Evolutionary conservation across 35 echinoderm and acorn worm species (phyloP), one percentile per base, ranked within the genome.

Genomic region (Lytechinus pictus): DNA sequence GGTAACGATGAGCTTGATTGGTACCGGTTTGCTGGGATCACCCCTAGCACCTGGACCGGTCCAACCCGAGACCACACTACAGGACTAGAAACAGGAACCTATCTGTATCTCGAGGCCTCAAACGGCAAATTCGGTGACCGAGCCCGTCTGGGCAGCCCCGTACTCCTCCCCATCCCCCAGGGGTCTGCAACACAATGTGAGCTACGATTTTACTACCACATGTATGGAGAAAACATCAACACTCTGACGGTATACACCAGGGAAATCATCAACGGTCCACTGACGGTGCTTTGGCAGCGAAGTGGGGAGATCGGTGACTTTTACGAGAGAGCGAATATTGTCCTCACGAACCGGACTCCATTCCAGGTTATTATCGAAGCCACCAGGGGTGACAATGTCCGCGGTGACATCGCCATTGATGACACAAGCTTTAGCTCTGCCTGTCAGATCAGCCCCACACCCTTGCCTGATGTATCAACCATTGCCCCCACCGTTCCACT

Each of bases 311-410:
- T 98, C 87, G 98, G 98, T 27, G 98, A 99, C 89, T 99, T 86
- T 87, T 98, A 94, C 86, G 98, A 97, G 91, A 94, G 97, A 24
- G 98, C 96, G 44, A 95, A 97, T 24, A 86, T 99, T 5, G 90
- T 93, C 1, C 54, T 99, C 4, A 92, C 33, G 8, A 96, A 95
- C 55, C 92, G 21, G 16, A 92, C 97, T 86, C 89, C 96, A n/a
- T 98, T 98, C 96, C 96, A 98, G 97, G 97, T 99, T 7, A 97
- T 99, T 19, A 99, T 99, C 53, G 97, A 99, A 91, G 96, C 96
- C 24, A 96, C 95, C 21, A 96, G 97, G 52, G 98, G 98, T 19
- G 88, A 95, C 54, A 96, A 96, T 93, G 96, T 96, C 55, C 52
- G 87, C 89, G 98, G 98, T 19, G 98, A 99, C 95, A 99, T 99